phyloP scores from a whole-genome alignment of 2,113 vertebrate genomes.

The Trochalopteron elliotii region DNA sequence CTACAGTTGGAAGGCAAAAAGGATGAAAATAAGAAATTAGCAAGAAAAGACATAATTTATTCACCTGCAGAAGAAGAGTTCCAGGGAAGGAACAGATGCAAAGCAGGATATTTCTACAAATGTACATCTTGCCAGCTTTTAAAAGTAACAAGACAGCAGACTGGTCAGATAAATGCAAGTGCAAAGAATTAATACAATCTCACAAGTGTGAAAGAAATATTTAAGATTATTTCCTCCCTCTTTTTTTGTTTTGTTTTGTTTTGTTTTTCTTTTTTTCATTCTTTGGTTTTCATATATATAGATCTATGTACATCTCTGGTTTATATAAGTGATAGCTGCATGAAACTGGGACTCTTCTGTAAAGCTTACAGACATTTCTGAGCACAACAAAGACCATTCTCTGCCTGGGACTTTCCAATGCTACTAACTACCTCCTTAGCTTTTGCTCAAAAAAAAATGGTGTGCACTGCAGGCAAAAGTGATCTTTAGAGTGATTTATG shows the following conservation, averaged over 20 bases:
- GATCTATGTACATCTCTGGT: background rate
- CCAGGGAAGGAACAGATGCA: background rate
- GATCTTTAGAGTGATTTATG: background rate
- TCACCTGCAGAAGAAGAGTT: background rate
- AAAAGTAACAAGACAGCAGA: background rate
- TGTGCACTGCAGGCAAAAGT: background rate
- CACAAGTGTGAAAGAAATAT: background rate
- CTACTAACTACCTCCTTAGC: background rate
- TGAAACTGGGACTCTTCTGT: background rate
- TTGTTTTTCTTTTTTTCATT: background rate
- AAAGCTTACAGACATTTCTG: background rate
- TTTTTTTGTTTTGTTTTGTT: too few species aligned
- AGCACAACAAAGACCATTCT: background rate
- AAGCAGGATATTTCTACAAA: background rate
- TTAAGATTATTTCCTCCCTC: accelerated
- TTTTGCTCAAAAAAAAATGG: background rate
- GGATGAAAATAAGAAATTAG: background rate
- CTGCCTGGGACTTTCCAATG: background rate
- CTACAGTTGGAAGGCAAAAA: background rate
- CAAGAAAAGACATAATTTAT: background rate
- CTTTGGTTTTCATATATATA: background rate
- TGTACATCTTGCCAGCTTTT: background rate
- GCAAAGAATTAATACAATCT: background rate
- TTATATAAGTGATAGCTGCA: background rate
- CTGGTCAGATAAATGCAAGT: background rate